A percentile compares a stretch with the other conserved stretches of the same genome.
phyloP scores from a whole-genome alignment of 2,113 vertebrate species.

The Charina bottae region DNA sequence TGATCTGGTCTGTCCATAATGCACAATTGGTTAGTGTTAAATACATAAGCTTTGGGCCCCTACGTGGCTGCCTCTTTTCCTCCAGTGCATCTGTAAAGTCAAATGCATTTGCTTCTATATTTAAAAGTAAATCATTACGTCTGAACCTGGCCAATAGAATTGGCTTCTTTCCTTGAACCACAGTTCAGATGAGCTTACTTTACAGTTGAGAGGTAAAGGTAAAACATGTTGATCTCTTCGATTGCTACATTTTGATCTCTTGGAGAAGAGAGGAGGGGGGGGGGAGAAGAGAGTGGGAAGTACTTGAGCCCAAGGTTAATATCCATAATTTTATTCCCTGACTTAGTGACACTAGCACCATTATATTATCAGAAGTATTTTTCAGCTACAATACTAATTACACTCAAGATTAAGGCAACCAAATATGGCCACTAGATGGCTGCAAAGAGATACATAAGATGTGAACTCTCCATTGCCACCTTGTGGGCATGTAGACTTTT shows the following conservation, averaged over 20 bases:
- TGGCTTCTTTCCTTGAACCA: not conserved
- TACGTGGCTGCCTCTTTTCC: not conserved
- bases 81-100: not conserved
- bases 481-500: not conserved
- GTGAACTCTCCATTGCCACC: not conserved
- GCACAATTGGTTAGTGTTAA: not conserved
- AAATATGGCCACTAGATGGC: not conserved
- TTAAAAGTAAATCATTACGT: not conserved
- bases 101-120: not conserved
- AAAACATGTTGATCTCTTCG: not conserved
- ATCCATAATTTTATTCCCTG: not conserved
- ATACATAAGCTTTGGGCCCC: not conserved
- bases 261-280: not conserved
- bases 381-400: not conserved
- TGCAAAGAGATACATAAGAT: not conserved
- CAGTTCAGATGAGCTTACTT: not conserved
- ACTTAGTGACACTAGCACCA: not conserved
- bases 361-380: not conserved
- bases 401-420: not conserved
- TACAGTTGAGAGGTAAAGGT: not conserved
- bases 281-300: not conserved
- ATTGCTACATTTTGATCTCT: too few relatives aligned
- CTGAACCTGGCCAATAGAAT: not conserved
- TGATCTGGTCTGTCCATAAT: not conserved
- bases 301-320: not conserved